Percentiles rank a stretch among this genome's conserved stretches.
phyloP scores from a whole-genome alignment of 2,113 vertebrate species.

The Chaetops frenatus region DNA sequence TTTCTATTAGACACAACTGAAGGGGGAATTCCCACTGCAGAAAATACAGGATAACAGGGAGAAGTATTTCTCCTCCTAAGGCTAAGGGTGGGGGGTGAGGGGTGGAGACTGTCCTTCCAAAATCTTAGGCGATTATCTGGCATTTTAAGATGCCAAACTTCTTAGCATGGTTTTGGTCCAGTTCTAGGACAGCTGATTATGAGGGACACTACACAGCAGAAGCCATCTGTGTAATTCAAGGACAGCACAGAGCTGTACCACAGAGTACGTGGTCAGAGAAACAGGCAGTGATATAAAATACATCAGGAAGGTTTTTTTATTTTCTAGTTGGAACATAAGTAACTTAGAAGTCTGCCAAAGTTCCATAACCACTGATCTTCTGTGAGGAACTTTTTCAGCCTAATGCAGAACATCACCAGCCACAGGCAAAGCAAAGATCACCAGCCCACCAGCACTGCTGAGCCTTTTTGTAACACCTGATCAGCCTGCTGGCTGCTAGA shows the following conservation, averaged over 20 bases:
- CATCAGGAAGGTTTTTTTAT: neutral
- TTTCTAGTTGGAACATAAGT: neutral
- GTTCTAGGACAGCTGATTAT: neutral
- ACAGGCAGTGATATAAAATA: neutral
- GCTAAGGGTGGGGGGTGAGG: neutral
- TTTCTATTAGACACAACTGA: neutral
- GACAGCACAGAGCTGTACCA: neutral
- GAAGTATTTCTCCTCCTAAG: neutral
- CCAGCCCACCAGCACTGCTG: neutral
- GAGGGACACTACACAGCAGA: neutral
- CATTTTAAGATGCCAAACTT: neutral
- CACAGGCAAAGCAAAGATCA: neutral
- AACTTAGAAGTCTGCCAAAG: neutral
- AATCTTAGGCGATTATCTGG: neutral
- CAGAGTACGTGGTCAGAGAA: neutral
- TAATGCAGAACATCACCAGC: neutral
- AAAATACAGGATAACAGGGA: neutral
- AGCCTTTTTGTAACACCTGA: neutral
- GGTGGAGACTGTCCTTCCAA: neutral
- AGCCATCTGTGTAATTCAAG: neutral
- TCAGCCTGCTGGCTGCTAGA: neutral
- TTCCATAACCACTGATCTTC: neutral
- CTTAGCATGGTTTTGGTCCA: neutral
- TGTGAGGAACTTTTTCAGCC: neutral
- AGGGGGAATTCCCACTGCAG: neutral